These are phyloP conservation scores for Matsumyia berberina DNA, from an alignment of 2,888 invertebrate species.

Conservation along the genomic window DNA sequence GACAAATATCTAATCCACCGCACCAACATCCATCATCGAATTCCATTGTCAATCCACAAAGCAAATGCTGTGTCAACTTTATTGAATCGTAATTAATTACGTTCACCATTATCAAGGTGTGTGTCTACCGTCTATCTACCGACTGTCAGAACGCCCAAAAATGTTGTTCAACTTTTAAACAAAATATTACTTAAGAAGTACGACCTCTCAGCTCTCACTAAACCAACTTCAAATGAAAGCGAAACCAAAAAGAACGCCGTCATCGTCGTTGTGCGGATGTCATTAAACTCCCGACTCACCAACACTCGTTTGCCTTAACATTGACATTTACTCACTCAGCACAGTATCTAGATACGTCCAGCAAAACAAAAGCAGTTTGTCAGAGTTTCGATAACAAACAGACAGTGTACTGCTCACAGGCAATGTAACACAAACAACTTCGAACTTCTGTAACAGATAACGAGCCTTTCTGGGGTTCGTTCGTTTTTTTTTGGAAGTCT, in stretches of 20 bases:
- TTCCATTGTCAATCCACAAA: constrained; percentile 27
- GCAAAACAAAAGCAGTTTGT: constrained; percentile 50
- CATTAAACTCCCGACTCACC: constrained; percentile 26
- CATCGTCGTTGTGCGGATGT: constrained; percentile 7
- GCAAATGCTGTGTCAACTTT: constrained; percentile 1
- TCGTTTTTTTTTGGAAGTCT: constrained; percentile 7
- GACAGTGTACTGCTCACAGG: neutral
- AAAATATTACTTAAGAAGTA: neutral
- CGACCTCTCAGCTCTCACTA: neutral
- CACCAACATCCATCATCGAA: constrained; percentile 18
- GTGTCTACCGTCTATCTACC: constrained; percentile 5
- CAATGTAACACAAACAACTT: constrained; percentile 28
- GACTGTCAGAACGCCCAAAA: constrained; percentile 11
- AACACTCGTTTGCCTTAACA: constrained; percentile 7
- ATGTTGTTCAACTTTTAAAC: neutral
- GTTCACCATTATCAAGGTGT: constrained; percentile 13
- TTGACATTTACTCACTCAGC: constrained; percentile 31
- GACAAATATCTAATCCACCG: constrained; percentile 4
- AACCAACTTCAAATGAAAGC: constrained; percentile 47
- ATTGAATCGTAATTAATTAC: constrained; percentile 23
- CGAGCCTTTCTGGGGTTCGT: constrained; percentile 5
- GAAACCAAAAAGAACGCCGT: constrained; percentile 4
- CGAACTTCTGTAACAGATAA: constrained; percentile 57
- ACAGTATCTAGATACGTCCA: constrained; percentile 1
- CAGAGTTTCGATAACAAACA: constrained; percentile 46